Percentiles rank a stretch among this genome's conserved stretches.
phyloP scores from a whole-genome alignment of 2,888 invertebrate species.

The Drepanosiphum platanoidis region DNA sequence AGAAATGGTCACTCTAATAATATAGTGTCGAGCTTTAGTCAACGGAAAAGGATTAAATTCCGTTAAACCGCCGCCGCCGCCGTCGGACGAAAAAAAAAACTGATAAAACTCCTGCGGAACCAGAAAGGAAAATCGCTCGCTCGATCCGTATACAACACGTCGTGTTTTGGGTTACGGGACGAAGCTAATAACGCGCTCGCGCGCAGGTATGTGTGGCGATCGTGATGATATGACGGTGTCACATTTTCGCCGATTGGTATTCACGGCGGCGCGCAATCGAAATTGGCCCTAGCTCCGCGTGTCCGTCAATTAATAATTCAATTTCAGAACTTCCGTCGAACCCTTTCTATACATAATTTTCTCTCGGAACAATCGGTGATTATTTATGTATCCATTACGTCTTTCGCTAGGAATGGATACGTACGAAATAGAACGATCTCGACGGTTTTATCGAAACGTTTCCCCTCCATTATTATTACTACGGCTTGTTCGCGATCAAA shows the following conservation, averaged over 20 bases:
- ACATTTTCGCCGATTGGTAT: conserved; percentile 51
- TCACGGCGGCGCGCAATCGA: conserved; percentile 26
- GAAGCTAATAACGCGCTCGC: not conserved
- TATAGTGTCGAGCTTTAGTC: too few relatives aligned
- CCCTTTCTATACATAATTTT: conserved; percentile 42
- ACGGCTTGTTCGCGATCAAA: too few relatives aligned
- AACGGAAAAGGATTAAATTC: too few relatives aligned
- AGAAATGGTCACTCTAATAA: too few relatives aligned
- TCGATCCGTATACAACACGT: not conserved
- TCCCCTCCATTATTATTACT: too few relatives aligned
- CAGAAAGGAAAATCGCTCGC: conserved; percentile 14
- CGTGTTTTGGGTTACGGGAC: conserved; percentile 19
- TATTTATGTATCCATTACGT: conserved; percentile 8
- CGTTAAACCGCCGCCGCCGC: too few relatives aligned
- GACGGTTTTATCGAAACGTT: too few relatives aligned
- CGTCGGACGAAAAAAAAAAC: not conserved
- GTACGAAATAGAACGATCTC: not conserved
- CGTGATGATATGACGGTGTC: conserved; percentile 50
- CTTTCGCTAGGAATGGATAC: not conserved
- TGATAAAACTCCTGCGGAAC: too few relatives aligned
- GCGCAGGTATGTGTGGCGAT: conserved; percentile 50
- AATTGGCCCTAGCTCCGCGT: conserved; percentile 40
- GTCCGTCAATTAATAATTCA: conserved; percentile 47
- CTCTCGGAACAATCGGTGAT: conserved; percentile 33
- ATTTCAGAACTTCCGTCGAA: conserved; percentile 32